Evolutionary conservation across 23 tunicate genomes (phyloP).

Genomic region (Botrylloides violaceus): DNA sequence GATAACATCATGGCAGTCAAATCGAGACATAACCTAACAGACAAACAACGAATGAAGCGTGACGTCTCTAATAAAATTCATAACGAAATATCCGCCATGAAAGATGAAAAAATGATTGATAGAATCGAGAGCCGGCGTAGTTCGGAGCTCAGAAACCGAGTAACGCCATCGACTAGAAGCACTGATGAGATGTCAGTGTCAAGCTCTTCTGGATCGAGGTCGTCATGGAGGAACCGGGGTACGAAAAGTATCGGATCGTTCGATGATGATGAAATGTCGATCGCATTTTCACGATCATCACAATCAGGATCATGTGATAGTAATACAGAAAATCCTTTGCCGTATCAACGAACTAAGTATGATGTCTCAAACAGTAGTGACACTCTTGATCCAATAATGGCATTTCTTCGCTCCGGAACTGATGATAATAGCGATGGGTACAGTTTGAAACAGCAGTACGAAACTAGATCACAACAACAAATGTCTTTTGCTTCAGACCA

Average conservation of each 20-base stretch:
- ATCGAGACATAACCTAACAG: slow-evolving; percentile 64
- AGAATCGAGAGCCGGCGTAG: slow-evolving; percentile 3
- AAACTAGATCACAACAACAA: neutral
- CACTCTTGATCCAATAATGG: neutral
- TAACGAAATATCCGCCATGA: slow-evolving; percentile 42
- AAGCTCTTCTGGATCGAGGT: no score
- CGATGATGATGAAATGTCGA: neutral
- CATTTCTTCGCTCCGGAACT: neutral
- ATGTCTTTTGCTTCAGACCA: neutral
- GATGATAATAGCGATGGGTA: neutral
- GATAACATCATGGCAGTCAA: slow-evolving; percentile 59
- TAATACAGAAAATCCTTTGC: neutral
- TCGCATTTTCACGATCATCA: neutral
- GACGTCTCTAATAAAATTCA: slow-evolving; percentile 35
- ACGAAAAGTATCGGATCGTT: no score
- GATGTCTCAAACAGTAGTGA: neutral
- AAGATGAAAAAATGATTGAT: neutral
- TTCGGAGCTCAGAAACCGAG: neutral
- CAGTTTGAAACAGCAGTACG: neutral
- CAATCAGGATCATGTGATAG: neutral
- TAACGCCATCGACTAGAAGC: neutral
- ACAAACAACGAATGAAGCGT: slow-evolving; percentile 30
- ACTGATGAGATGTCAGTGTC: no score
- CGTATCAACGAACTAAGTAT: neutral
- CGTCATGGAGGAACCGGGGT: neutral